Evolutionary conservation across 2,888 invertebrate species (phyloP).

Genomic region (Tetragonisca angustula): DNA sequence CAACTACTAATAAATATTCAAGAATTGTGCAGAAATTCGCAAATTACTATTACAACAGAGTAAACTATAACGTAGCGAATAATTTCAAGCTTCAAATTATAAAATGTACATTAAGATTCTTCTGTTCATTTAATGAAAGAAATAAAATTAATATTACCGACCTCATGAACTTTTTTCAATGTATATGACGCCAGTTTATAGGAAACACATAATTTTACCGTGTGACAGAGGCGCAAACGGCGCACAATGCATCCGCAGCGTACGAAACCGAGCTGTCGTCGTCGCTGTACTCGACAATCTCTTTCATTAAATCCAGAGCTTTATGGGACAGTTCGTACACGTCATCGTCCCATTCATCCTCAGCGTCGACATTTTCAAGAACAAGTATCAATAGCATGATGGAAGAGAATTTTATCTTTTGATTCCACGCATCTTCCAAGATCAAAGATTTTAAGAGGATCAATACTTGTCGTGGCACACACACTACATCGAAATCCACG

Average conservation of each 20-base stretch:
- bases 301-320: conserved; percentile 53
- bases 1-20: background rate
- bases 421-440: conserved; percentile 20
- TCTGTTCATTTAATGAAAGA: background rate
- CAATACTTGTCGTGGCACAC: conserved; percentile 55
- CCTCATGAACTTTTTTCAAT: background rate
- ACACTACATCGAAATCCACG: conserved; percentile 46
- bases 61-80: background rate
- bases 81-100: too few relatives aligned
- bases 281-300: conserved; percentile 55
- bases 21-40: background rate
- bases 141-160: background rate
- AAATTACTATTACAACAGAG: background rate
- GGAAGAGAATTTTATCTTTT: conserved; percentile 43
- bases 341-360: conserved; percentile 21
- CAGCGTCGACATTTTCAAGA: conserved; percentile 33
- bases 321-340: conserved; percentile 51
- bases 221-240: conserved; percentile 54
- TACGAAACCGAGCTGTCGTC: conserved; percentile 46
- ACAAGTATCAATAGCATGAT: conserved; percentile 54
- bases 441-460: conserved; percentile 56
- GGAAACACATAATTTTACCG: conserved; percentile 46
- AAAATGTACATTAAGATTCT: too few relatives aligned
- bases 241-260: conserved; percentile 53
- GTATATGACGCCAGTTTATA: background rate